Conservation (phyloP, 1,140 invertebrate species). For the Pissodes strobi region DNA sequence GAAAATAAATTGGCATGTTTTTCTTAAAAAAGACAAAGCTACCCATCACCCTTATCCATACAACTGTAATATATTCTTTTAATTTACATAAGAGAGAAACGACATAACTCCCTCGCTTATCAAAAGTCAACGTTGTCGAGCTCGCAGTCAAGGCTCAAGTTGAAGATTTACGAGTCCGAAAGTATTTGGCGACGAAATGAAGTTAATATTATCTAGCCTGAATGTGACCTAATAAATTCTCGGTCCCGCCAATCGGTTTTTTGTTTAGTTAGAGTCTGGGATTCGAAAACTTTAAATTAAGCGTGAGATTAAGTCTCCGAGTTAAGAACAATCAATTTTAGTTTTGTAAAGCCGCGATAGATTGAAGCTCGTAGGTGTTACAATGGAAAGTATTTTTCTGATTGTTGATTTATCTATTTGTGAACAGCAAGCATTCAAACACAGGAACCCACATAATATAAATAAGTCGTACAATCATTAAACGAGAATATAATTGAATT, state of each 20-base stretch:
- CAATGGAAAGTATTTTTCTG: too few relatives aligned
- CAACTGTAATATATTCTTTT: slow-evolving; percentile 13
- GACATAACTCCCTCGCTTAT: slow-evolving; percentile 24
- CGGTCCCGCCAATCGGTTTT: slow-evolving; percentile 17
- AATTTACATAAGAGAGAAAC: slow-evolving; percentile 28
- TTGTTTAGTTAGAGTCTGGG: slow-evolving; percentile 15
- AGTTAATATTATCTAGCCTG: slow-evolving; percentile 31
- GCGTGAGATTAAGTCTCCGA: slow-evolving; percentile 10
- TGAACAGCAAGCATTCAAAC: too few relatives aligned
- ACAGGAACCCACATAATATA: too few relatives aligned
- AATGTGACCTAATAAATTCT: slow-evolving; percentile 28
- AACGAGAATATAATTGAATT: too few relatives aligned
- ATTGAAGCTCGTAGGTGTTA: too few relatives aligned
- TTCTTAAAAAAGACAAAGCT: too few relatives aligned
- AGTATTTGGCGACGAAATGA: slow-evolving; percentile 27
- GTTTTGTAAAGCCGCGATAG: too few relatives aligned
- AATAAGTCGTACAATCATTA: too few relatives aligned
- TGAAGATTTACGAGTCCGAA: slow-evolving; percentile 22
- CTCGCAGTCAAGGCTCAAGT: slow-evolving; percentile 22
- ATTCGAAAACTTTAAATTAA: slow-evolving; percentile 28
- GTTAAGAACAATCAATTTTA: neutral
- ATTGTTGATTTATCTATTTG: too few relatives aligned
- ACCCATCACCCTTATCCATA: too few relatives aligned
- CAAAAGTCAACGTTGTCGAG: slow-evolving; percentile 25
- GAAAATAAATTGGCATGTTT: too few relatives aligned